Percentiles rank a stretch among this genome's conserved stretches.
phyloP scores from a whole-genome alignment of 2,888 invertebrate genomes.

The Rhodophaea formosa region DNA sequence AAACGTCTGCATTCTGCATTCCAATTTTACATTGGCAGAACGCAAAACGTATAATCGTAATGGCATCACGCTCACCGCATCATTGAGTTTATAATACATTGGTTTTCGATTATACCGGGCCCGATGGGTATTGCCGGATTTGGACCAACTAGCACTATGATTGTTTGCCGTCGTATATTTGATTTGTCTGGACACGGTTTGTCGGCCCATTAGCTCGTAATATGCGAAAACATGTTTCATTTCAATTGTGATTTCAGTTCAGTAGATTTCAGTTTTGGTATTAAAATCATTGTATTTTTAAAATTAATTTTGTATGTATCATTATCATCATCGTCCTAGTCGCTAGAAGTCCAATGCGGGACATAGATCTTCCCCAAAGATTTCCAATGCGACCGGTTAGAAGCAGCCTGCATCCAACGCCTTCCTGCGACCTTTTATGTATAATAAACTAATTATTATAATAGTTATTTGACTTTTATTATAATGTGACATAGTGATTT shows the following conservation, averaged over 20 bases:
- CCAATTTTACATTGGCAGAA: not conserved
- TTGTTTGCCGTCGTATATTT: conserved; percentile 3
- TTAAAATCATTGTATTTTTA: not conserved
- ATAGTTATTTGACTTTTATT: no score
- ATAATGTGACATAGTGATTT: no score
- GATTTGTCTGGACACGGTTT: conserved; percentile 10
- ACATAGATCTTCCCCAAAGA: no score
- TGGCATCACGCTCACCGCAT: not conserved
- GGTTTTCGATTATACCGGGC: conserved; percentile 3
- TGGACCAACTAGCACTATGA: not conserved
- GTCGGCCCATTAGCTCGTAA: not conserved
- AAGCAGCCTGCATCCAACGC: no score
- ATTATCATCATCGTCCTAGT: no score
- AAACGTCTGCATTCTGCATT: no score
- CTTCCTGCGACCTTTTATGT: no score
- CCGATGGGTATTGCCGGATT: not conserved
- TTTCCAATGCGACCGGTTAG: no score
- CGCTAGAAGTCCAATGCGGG: no score
- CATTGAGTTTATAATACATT: not conserved
- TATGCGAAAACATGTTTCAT: not conserved
- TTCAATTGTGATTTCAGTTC: not conserved
- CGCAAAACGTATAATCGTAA: conserved; percentile 5
- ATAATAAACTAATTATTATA: no score
- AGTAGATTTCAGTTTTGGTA: not conserved
- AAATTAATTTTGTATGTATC: not conserved